phyloP scores from a whole-genome alignment of 2,888 invertebrate species.

The Euzophera pinguis region DNA sequence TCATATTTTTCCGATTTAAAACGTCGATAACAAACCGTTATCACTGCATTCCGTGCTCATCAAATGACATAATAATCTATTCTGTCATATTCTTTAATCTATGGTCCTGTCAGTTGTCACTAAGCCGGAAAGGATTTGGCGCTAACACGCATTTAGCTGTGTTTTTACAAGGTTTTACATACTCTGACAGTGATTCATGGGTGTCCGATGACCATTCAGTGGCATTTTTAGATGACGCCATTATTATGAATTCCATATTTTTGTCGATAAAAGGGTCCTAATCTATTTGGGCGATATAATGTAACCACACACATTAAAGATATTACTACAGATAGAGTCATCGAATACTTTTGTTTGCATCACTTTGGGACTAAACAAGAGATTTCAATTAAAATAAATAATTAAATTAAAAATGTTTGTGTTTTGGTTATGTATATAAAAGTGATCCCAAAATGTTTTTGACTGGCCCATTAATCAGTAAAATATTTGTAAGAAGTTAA shows the following conservation, averaged over 20 bases:
- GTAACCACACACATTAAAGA: too few species aligned
- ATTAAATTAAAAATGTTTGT: too few species aligned
- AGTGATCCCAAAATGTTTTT: too few species aligned
- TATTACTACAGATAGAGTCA: too few species aligned
- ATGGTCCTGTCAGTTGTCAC: too few species aligned
- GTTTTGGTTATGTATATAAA: too few species aligned
- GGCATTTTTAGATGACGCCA: not conserved
- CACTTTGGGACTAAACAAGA: too few species aligned
- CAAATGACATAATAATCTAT: not conserved
- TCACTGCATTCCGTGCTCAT: conserved; percentile 2
- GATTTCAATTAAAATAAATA: too few species aligned
- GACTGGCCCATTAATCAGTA: too few species aligned
- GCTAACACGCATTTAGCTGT: not conserved
- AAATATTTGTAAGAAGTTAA: too few species aligned
- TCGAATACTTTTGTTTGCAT: too few species aligned
- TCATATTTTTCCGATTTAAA: not conserved
- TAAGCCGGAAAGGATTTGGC: conserved; percentile 3
- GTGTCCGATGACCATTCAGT: not conserved
- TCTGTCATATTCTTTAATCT: not conserved
- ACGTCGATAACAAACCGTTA: not conserved
- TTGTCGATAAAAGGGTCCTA: not conserved
- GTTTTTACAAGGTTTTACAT: not conserved
- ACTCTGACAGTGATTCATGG: not conserved
- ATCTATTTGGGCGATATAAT: not conserved
- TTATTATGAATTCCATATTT: not conserved